Conservation (phyloP, 2,797 vertebrate genomes). For the Platalea minor region DNA sequence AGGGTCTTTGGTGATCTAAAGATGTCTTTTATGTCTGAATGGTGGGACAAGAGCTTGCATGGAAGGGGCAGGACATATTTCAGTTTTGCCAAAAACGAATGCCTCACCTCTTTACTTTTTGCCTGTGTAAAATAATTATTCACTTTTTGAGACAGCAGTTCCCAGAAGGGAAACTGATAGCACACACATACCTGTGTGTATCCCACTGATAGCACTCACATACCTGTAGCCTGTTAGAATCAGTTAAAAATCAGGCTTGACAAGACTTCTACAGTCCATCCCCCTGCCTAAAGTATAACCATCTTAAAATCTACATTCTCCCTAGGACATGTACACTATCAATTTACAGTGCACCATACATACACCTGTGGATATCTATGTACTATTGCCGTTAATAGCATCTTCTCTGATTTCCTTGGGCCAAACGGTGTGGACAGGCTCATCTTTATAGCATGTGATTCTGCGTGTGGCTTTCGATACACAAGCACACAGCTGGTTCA, state of each 20-base stretch:
- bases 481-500: neutral
- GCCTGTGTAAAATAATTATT: neutral
- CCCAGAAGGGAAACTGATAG: too few relatives aligned
- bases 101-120: neutral
- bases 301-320: neutral
- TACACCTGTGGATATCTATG: neutral
- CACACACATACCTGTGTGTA: neutral
- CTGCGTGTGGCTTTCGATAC: neutral
- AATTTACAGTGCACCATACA: neutral
- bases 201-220: neutral
- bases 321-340: neutral
- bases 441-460: fast-evolving
- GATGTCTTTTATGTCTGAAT: neutral
- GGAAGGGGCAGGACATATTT: neutral
- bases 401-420: neutral
- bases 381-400: neutral
- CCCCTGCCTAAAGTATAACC: neutral
- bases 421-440: neutral
- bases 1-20: neutral
- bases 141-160: neutral
- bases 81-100: neutral
- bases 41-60: neutral
- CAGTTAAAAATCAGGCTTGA: neutral
- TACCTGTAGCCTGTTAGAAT: neutral
- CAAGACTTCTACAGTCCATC: neutral